Evolutionary conservation across 2,888 invertebrate species (phyloP).

Genomic region (Agrotis puta): DNA sequence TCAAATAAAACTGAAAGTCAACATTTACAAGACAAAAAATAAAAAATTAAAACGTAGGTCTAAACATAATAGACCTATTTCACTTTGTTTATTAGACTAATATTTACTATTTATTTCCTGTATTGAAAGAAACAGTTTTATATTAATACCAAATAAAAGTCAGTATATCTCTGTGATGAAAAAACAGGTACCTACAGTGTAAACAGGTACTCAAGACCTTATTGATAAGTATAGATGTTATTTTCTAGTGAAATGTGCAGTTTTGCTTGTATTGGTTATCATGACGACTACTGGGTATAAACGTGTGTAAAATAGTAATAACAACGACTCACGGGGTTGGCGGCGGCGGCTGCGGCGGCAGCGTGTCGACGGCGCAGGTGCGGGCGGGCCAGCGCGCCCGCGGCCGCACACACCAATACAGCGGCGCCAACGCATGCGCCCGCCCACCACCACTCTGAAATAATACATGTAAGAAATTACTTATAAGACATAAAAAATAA

Average conservation of each 20-base stretch:
- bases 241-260: not conserved
- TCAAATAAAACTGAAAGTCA: not conserved
- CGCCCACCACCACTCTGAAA: slow-evolving; percentile 90
- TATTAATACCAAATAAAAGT: not conserved
- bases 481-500: not conserved
- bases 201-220: not conserved
- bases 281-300: slow-evolving; percentile 13
- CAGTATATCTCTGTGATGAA: not conserved
- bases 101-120: no score
- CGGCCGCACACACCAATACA: slow-evolving; percentile 85
- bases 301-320: slow-evolving; percentile 42
- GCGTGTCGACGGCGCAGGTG: slow-evolving; percentile 85
- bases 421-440: slow-evolving; percentile 89
- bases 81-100: no score
- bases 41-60: not conserved
- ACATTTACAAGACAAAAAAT: not conserved
- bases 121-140: no score
- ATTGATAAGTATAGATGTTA: not conserved
- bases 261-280: not conserved
- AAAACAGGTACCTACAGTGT: not conserved
- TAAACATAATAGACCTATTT: no score
- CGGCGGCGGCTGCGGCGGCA: slow-evolving; percentile 80
- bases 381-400: slow-evolving; percentile 88
- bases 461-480: slow-evolving; percentile 31
- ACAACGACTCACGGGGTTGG: slow-evolving; percentile 86